These are phyloP conservation scores for Carapus acus DNA, from an alignment of 2,797 vertebrate species.

Conservation along the genomic window DNA sequence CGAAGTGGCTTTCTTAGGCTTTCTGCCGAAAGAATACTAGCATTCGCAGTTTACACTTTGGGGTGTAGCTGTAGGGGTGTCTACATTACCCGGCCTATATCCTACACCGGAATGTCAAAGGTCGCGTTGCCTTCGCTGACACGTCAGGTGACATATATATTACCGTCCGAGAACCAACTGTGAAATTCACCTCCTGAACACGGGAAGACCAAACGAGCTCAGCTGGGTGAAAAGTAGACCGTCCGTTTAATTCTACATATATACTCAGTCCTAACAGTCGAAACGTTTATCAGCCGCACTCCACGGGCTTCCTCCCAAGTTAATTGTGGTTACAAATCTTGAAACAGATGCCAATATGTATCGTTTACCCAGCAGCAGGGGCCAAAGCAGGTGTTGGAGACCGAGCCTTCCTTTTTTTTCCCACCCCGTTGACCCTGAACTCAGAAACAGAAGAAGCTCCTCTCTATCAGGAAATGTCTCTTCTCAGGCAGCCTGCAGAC, in stretches of 20 bases:
- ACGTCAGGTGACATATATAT: conserved; percentile 57
- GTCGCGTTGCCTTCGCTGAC: conserved; percentile 52
- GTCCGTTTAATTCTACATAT: conserved; percentile 9
- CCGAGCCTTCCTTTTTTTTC: too few species aligned
- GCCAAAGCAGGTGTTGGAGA: conserved; percentile 30
- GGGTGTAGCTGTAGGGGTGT: conserved; percentile 50
- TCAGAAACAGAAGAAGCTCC: too few species aligned
- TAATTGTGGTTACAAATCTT: conserved; percentile 29
- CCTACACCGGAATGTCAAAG: conserved; percentile 53
- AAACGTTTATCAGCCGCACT: too few species aligned
- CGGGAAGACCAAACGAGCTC: neutral
- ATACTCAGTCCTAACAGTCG: too few species aligned
- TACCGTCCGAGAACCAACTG: conserved; percentile 43
- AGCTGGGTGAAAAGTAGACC: conserved; percentile 1
- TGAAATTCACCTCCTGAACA: conserved; percentile 21
- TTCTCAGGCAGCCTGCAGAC: conserved; percentile 40
- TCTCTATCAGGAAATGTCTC: conserved; percentile 54
- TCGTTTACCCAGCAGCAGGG: conserved; percentile 34
- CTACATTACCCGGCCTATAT: conserved; percentile 57
- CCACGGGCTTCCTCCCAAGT: too few species aligned
- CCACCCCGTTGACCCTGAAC: too few species aligned
- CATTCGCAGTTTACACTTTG: conserved; percentile 46
- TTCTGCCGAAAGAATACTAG: conserved; percentile 54
- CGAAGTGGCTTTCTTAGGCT: conserved; percentile 32
- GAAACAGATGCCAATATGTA: conserved; percentile 23